A percentile compares a stretch with the other conserved stretches of the same genome.
Conservation (phyloP, 2,113 vertebrate genomes). For the Cyprichromis sp. region DNA sequence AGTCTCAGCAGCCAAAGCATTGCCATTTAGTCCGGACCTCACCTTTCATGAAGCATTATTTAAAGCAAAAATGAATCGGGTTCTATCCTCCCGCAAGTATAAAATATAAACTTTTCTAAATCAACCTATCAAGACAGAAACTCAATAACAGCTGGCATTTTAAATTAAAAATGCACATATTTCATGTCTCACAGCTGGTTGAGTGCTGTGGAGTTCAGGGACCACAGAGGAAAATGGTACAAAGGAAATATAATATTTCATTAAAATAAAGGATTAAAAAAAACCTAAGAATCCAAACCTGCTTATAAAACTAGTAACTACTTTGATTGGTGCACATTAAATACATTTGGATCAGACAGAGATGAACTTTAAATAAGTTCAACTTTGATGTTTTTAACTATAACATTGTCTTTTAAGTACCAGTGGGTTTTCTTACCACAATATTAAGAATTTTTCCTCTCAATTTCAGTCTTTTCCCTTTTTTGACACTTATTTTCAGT, state of each 20-base stretch:
- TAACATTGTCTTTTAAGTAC: neutral
- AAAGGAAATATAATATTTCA: neutral
- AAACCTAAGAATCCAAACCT: neutral
- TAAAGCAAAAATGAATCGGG: neutral
- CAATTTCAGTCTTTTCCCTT: neutral
- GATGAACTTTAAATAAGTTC: neutral
- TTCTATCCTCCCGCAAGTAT: fast-evolving
- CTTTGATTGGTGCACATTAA: neutral
- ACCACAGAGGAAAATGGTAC: neutral
- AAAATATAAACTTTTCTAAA: neutral
- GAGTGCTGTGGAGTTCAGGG: neutral
- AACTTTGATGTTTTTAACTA: neutral
- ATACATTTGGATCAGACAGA: neutral
- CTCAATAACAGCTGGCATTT: neutral
- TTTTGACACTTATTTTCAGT: neutral
- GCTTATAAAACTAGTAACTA: neutral
- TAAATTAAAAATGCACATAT: neutral
- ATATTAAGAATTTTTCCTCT: neutral
- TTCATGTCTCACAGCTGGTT: neutral
- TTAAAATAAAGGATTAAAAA: neutral
- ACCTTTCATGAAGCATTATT: neutral
- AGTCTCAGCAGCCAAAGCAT: neutral
- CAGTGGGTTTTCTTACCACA: neutral
- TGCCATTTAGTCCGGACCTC: neutral
- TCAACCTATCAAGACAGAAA: neutral